These are phyloP conservation scores for Belonocnema kinseyi DNA, from an alignment of 1,140 invertebrate species.

Conservation along the genomic window DNA sequence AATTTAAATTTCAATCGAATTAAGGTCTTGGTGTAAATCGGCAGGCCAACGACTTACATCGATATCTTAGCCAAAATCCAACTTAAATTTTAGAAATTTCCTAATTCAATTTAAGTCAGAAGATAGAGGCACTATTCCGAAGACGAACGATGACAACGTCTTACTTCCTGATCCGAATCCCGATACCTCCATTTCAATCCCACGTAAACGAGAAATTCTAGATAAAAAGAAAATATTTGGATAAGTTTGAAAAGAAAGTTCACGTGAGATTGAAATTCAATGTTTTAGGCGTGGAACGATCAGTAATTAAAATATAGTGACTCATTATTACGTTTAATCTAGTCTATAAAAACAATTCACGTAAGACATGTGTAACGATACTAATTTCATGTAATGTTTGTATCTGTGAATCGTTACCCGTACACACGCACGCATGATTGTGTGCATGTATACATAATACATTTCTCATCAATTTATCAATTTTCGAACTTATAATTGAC, in stretches of 20 bases:
- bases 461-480: too few relatives aligned
- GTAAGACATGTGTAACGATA: constrained; percentile 52
- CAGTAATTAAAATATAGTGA: constrained; percentile 40
- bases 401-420: constrained; percentile 46
- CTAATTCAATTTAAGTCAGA: not conserved
- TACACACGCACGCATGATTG: constrained; percentile 38
- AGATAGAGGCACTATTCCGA: constrained; percentile 1
- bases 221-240: not conserved
- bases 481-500: too few relatives aligned
- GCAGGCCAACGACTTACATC: constrained; percentile 4
- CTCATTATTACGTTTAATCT: constrained; percentile 44
- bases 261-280: constrained; percentile 22
- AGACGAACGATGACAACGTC: not conserved
- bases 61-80: not conserved
- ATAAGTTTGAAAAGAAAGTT: not conserved
- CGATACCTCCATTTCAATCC: constrained; percentile 4
- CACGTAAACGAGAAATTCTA: not conserved
- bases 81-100: not conserved
- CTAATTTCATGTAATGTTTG: constrained; percentile 55
- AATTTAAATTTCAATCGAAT: not conserved
- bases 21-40: constrained; percentile 2
- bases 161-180: constrained; percentile 26
- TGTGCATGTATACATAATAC: not conserved
- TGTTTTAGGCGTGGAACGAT: constrained; percentile 14
- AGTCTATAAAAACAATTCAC: constrained; percentile 33